phyloP scores from a whole-genome alignment of 1,140 invertebrate genomes.

The Caerostris extrusa region DNA sequence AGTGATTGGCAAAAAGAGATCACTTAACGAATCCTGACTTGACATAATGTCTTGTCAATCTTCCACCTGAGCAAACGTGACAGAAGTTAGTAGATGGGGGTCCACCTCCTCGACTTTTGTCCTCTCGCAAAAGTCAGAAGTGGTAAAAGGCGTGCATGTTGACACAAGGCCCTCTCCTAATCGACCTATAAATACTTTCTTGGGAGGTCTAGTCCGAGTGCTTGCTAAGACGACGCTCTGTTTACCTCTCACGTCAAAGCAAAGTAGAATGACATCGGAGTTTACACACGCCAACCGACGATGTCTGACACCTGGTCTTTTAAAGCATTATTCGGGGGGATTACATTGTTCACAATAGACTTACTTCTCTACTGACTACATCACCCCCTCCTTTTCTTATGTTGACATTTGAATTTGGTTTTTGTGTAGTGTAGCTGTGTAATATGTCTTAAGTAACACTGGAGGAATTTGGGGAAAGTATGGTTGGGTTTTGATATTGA shows the following conservation, averaged over 20 bases:
- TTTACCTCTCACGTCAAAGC: conserved; percentile 68
- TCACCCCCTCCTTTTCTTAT: not conserved
- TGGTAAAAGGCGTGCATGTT: conserved; percentile 72
- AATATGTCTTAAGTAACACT: not conserved
- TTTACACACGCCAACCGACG: conserved; percentile 21
- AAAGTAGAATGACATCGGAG: conserved; percentile 62
- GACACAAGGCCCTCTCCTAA: conserved; percentile 55
- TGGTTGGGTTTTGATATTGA: not conserved
- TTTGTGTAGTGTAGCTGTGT: not conserved
- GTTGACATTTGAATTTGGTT: not conserved
- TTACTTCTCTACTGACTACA: not conserved
- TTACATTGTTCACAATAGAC: not conserved
- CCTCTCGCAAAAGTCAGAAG: conserved; percentile 55
- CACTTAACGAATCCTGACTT: conserved; percentile 21
- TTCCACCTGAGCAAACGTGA: conserved; percentile 72
- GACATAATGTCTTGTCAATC: conserved; percentile 17
- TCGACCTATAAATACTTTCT: conserved; percentile 66
- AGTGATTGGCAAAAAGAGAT: not conserved
- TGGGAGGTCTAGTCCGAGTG: conserved; percentile 67
- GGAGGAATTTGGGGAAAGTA: not conserved
- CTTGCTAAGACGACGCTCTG: conserved; percentile 59
- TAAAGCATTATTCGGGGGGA: not conserved
- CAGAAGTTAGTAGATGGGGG: conserved; percentile 1
- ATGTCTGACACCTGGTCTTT: conserved; percentile 67
- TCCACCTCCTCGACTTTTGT: conserved; percentile 43